Percentiles rank a stretch among this genome's conserved stretches.
Conservation (phyloP, 2,113 vertebrate genomes). For the Mohoua ochrocephala region DNA sequence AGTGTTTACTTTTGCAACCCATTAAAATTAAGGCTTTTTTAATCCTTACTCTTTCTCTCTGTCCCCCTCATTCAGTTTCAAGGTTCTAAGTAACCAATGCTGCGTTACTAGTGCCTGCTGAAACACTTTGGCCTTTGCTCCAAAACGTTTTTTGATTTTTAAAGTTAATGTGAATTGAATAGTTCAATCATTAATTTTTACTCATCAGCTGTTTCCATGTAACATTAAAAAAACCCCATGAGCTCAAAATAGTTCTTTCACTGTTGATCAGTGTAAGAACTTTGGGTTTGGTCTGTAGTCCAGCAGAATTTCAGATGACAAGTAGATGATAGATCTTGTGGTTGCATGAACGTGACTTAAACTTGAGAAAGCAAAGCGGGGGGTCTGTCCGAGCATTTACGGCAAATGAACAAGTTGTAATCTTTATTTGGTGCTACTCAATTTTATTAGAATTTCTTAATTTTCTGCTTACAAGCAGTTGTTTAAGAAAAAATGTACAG, state of each 20-base stretch:
- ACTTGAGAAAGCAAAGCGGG: background rate
- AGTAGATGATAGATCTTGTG: background rate
- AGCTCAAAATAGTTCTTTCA: background rate
- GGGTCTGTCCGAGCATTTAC: background rate
- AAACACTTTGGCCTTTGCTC: background rate
- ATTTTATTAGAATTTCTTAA: background rate
- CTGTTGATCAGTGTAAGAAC: background rate
- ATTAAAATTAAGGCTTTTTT: background rate
- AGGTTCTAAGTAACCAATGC: background rate
- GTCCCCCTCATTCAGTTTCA: background rate
- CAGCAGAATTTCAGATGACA: background rate
- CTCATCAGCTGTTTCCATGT: background rate
- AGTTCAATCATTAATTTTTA: background rate
- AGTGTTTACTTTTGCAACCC: background rate
- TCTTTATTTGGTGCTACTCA: background rate
- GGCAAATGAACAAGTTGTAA: background rate
- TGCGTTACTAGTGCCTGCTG: background rate
- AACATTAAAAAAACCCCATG: fast-evolving
- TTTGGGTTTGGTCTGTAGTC: background rate
- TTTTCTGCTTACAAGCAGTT: background rate
- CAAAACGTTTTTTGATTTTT: background rate
- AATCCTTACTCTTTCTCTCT: background rate
- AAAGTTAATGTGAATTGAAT: background rate
- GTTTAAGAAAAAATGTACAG: background rate
- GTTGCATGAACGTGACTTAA: background rate